A percentile compares a stretch with the other conserved stretches of the same genome.
These are phyloP conservation scores for Leptopilina clavipes DNA, from an alignment of 1,140 invertebrate species.

Conservation along the genomic window DNA sequence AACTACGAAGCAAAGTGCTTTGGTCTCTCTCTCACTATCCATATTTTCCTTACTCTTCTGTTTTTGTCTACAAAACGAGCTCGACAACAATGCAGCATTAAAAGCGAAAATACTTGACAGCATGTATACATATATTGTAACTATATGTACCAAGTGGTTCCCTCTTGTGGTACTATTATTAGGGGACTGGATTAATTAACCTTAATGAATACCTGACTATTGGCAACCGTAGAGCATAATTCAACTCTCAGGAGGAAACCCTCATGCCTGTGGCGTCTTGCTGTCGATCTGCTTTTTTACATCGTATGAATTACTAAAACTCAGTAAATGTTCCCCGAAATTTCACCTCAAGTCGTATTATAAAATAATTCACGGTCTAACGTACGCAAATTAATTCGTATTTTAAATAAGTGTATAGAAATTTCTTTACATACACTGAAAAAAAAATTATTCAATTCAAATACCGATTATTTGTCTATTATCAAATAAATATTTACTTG, in stretches of 20 bases:
- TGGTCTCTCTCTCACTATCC: neutral
- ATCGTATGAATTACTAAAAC: neutral
- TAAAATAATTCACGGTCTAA: neutral
- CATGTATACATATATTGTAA: too few species aligned
- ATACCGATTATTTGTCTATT: too few species aligned
- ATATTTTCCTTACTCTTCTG: neutral
- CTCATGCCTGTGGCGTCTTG: slow-evolving; percentile 20
- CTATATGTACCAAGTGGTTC: neutral
- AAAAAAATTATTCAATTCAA: too few species aligned
- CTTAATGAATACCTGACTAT: slow-evolving; percentile 66
- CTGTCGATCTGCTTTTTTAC: slow-evolving; percentile 2
- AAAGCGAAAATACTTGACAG: slow-evolving; percentile 16
- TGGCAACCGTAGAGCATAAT: slow-evolving; percentile 62
- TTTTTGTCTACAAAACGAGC: slow-evolving; percentile 41
- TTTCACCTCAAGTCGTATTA: neutral
- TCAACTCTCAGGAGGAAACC: slow-evolving; percentile 37
- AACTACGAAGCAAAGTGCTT: neutral
- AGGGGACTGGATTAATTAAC: slow-evolving; percentile 66
- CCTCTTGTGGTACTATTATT: slow-evolving; percentile 47
- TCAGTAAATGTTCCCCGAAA: neutral
- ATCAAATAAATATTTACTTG: too few species aligned
- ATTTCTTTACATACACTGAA: neutral
- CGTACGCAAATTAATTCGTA: neutral
- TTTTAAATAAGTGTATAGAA: neutral
- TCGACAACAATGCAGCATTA: slow-evolving; percentile 41